phyloP scores from a whole-genome alignment of 2,797 vertebrate species.

The Epinephelus coioides region DNA sequence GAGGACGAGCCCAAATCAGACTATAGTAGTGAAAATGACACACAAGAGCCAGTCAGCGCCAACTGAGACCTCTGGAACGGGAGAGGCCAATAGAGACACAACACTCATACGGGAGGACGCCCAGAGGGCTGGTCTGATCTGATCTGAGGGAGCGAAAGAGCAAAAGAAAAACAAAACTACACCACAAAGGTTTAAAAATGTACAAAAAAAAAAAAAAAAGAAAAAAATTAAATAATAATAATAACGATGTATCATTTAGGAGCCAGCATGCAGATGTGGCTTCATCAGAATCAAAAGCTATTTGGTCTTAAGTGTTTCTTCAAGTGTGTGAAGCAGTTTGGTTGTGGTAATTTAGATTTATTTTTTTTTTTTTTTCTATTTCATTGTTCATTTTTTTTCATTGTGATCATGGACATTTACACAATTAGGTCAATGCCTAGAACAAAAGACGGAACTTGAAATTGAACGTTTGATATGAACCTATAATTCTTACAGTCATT shows the following conservation, averaged over 20 bases:
- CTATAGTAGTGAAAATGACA: slow-evolving; percentile 99
- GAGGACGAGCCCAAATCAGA: slow-evolving; percentile 99
- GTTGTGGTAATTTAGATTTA: slow-evolving; percentile 91
- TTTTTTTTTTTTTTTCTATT: slow-evolving; percentile 80
- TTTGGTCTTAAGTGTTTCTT: slow-evolving; percentile 99
- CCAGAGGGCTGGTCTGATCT: slow-evolving; percentile 62
- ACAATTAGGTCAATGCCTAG: slow-evolving; percentile 84
- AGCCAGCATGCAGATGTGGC: slow-evolving; percentile 98
- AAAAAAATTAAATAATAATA: slow-evolving; percentile 62
- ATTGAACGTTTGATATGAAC: slow-evolving; percentile 90
- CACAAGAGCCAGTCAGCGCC: slow-evolving; percentile 95
- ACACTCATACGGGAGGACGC: slow-evolving; percentile 65
- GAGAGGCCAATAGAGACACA: slow-evolving; percentile 57
- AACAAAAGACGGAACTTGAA: slow-evolving; percentile 95
- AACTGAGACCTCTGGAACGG: slow-evolving; percentile 89
- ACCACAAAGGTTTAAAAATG: slow-evolving; percentile 68
- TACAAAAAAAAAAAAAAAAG: slow-evolving; percentile 55
- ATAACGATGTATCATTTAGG: slow-evolving; percentile 89
- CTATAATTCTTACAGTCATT: slow-evolving; percentile 92
- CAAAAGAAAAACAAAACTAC: slow-evolving; percentile 73
- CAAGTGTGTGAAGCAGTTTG: slow-evolving; percentile 95
- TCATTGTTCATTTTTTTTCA: slow-evolving; percentile 86
- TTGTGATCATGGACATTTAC: slow-evolving; percentile 92
- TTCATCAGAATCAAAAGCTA: slow-evolving; percentile 95
- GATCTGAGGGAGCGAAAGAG: slow-evolving; percentile 74